phyloP scores from a whole-genome alignment of 2,888 invertebrate species.

The Bursaphelenchus okinawaensis region DNA sequence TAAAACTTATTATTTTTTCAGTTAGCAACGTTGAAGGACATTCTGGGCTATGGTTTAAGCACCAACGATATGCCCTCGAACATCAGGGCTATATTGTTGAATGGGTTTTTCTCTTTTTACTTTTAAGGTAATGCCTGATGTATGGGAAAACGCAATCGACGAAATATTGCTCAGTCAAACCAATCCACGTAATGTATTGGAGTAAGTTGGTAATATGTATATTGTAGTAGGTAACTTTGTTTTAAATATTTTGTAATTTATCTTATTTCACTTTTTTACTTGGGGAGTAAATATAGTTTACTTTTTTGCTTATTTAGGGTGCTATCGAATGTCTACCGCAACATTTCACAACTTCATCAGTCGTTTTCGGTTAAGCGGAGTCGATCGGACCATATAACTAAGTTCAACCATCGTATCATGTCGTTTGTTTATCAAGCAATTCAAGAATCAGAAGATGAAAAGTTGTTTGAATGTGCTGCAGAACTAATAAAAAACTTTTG shows the following conservation, averaged over 20 bases:
- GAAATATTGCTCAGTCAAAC: neutral
- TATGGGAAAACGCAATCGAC: constrained; percentile 11
- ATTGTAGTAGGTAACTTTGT: too few species aligned
- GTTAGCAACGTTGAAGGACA: neutral
- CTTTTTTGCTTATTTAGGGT: neutral
- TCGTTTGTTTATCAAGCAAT: neutral
- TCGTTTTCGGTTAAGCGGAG: neutral
- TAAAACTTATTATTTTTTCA: neutral
- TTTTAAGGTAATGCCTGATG: neutral
- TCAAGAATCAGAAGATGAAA: neutral
- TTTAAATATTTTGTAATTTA: too few species aligned
- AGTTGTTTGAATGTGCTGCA: neutral
- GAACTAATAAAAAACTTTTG: neutral
- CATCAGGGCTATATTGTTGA: neutral
- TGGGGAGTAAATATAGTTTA: too few species aligned
- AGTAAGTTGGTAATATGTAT: constrained; percentile 12
- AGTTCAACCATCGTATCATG: too few species aligned
- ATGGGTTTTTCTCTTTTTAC: constrained; percentile 1
- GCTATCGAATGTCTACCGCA: neutral
- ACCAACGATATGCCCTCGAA: constrained; percentile 1
- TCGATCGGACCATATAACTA: too few species aligned
- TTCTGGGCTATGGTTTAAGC: neutral
- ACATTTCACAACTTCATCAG: neutral
- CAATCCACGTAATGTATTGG: neutral
- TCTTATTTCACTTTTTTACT: too few species aligned